Conservation (phyloP, 2,113 vertebrate genomes). For the Pseudorectes ferrugineus region DNA sequence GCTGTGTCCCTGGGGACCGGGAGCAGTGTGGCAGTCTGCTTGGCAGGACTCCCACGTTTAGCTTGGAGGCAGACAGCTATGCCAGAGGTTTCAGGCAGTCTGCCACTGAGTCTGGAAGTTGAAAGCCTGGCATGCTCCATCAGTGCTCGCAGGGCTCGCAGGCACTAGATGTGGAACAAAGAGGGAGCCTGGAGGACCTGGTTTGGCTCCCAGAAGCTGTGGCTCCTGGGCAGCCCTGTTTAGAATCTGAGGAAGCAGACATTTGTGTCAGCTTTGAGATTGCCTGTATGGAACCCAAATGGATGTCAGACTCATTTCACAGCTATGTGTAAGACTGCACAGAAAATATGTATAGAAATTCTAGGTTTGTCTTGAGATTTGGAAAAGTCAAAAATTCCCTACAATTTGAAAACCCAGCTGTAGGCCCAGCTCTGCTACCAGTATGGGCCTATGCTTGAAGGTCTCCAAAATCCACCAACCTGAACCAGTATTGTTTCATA, state of each 20-base stretch:
- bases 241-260: background rate
- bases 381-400: background rate
- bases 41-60: constrained; percentile 16
- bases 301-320: background rate
- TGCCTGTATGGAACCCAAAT: background rate
- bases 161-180: background rate
- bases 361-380: background rate
- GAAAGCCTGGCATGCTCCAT: background rate
- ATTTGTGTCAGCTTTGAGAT: background rate
- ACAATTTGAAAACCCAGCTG: background rate
- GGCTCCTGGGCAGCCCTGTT: background rate
- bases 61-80: constrained; percentile 38
- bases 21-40: constrained; percentile 42
- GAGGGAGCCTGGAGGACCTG: constrained; percentile 2
- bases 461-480: background rate
- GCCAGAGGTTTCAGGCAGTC: constrained; percentile 62
- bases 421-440: background rate
- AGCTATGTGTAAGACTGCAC: background rate
- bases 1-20: background rate
- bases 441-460: background rate
- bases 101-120: constrained; percentile 33
- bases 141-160: background rate
- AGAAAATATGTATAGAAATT: background rate
- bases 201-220: constrained; percentile 11
- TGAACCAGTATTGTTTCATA: background rate